Conservation (phyloP, 2,797 vertebrate genomes). For the Trematomus bernacchii region DNA sequence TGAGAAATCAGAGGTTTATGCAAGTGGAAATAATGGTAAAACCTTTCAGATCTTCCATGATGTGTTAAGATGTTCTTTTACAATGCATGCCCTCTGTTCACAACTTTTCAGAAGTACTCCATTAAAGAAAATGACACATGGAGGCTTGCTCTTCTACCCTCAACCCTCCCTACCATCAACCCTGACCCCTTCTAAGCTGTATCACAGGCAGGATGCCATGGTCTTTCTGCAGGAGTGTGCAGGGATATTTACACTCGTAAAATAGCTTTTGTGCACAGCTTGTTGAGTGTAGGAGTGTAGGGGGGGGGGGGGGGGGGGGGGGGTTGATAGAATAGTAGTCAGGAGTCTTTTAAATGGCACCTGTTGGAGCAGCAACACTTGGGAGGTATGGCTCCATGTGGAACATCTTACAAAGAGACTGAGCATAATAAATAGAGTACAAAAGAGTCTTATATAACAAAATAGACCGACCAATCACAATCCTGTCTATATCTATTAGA, state of each 20-base stretch:
- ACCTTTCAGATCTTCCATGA: background rate
- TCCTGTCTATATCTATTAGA: slow-evolving; percentile 12
- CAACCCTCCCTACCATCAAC: background rate
- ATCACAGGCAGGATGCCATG: slow-evolving; percentile 10
- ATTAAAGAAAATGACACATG: slow-evolving; percentile 8
- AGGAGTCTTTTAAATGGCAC: slow-evolving; percentile 53
- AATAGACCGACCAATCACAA: slow-evolving; percentile 8
- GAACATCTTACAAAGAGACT: slow-evolving; percentile 25
- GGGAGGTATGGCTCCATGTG: slow-evolving; percentile 17
- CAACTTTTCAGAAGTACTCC: slow-evolving; percentile 13
- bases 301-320: background rate
- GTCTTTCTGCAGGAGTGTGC: background rate
- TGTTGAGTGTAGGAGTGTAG: background rate
- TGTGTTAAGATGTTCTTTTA: background rate
- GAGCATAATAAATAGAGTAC: slow-evolving; percentile 11
- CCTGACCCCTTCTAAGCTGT: background rate
- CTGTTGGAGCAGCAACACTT: slow-evolving; percentile 34
- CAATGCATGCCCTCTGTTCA: slow-evolving; percentile 1
- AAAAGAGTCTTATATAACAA: slow-evolving; percentile 27
- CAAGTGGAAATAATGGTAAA: background rate
- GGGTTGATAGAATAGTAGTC: background rate
- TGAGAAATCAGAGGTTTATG: background rate
- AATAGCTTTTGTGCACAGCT: slow-evolving; percentile 15
- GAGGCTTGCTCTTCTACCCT: slow-evolving; percentile 18
- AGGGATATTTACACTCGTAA: slow-evolving; percentile 8